Conservation (phyloP, 2,888 invertebrate species). For the Agriopis aurantiaria region DNA sequence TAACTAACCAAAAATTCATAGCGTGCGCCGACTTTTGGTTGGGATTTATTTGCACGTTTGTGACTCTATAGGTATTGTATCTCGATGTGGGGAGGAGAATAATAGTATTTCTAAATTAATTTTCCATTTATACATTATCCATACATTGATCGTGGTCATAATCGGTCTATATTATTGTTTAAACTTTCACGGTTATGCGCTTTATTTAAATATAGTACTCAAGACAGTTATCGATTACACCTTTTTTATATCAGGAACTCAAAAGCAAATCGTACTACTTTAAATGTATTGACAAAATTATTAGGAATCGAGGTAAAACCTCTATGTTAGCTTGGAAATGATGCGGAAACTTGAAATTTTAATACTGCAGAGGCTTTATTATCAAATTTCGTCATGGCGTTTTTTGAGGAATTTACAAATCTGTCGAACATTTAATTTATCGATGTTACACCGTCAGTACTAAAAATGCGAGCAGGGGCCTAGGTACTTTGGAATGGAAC, state of each 20-base stretch:
- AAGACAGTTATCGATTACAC: too few relatives aligned
- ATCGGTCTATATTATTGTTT: not conserved
- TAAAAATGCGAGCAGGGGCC: not conserved
- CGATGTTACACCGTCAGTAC: too few relatives aligned
- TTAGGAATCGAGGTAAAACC: not conserved
- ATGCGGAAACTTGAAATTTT: not conserved
- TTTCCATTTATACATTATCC: not conserved
- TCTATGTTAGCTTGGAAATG: not conserved
- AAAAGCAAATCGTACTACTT: too few relatives aligned
- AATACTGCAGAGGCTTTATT: not conserved
- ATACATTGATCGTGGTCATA: not conserved
- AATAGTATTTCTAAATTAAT: not conserved
- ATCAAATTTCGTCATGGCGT: too few relatives aligned
- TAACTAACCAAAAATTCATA: too few relatives aligned
- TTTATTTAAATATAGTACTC: too few relatives aligned
- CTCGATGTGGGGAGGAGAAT: conserved; percentile 38
- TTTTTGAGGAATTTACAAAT: too few relatives aligned
- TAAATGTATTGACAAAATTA: not conserved
- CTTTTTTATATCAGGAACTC: too few relatives aligned
- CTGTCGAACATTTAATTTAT: too few relatives aligned
- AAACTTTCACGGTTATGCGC: not conserved
- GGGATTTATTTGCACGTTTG: too few relatives aligned
- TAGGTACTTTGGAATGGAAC: not conserved
- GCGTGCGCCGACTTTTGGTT: too few relatives aligned
- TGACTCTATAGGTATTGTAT: too few relatives aligned